Evolutionary conservation across 2,888 invertebrate species (phyloP), one percentile per base, ranked within the genome.

Genomic region (Yponomeuta evonymella): DNA sequence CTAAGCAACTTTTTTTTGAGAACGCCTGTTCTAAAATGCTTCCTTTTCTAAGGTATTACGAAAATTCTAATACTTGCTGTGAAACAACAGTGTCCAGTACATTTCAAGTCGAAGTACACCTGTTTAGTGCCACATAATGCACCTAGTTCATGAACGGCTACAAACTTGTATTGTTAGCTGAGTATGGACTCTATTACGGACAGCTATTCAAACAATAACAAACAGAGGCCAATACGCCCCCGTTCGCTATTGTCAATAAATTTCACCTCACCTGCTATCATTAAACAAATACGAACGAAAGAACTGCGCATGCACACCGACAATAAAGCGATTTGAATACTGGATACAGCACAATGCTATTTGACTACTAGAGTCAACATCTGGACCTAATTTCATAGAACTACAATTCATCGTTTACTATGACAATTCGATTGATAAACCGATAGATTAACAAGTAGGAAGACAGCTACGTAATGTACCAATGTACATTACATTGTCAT

Each of bases 161-260:
- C 70, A 71, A 74, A 73, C 73, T 74, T 71, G 65, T 33, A 71
- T 30, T 71, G 73, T 69, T 73, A 73, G 72, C 73, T 73, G 74
- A 72, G 43, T 72, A 66, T 70, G 68, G 77, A 58, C 76, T 75
- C 70, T 79, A 78, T 80, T 79, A 23, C 23, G 23, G 23, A 23
- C 23, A 75, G 76, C 75, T 75, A 74, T 74, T 73, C 72, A 73
- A 71, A 70, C 71, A 73, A 72, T 71, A 70, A 76, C 76, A 74
- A 75, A 77, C 75, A 74, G 72, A 70, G 64, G 36, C 29, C 65
- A 15, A 23, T 48, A n/a, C 8, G 43, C 67, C 43, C 71, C 72
- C 72, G 72, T 70, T 73, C 73, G 48, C 64, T 63, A 74, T 76
- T 73, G 75, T 75, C 75, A 73, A 78, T 79, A 79, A 78, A 79